Evolutionary conservation across 2,888 invertebrate genomes (phyloP).

Genomic region (Acrocera orbiculus): DNA sequence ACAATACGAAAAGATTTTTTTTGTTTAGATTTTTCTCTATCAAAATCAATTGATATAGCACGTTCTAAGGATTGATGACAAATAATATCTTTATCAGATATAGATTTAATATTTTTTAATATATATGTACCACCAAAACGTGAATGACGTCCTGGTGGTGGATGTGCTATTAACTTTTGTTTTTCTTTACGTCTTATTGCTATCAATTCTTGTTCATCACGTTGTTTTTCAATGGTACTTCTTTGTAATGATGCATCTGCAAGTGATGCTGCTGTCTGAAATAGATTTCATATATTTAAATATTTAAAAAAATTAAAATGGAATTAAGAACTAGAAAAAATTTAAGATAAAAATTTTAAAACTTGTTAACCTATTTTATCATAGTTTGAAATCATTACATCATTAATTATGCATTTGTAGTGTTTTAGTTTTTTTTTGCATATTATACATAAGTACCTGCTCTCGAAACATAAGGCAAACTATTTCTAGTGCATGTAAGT

Average conservation of each 20-base stretch:
- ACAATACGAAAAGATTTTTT: slow-evolving; percentile 56
- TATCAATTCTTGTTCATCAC: slow-evolving; percentile 66
- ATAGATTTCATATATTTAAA: no score
- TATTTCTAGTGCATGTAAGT: slow-evolving; percentile 82
- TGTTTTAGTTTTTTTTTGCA: no score
- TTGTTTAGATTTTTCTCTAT: slow-evolving; percentile 53
- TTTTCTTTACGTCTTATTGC: slow-evolving; percentile 55
- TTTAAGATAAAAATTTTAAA: no score
- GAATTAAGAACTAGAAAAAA: no score
- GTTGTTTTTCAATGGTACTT: slow-evolving; percentile 61
- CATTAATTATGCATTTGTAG: no score
- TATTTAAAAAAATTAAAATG: no score
- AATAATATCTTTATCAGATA: slow-evolving; percentile 75
- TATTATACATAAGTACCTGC: slow-evolving; percentile 46
- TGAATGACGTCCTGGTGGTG: slow-evolving; percentile 48
- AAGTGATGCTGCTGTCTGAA: slow-evolving; percentile 46
- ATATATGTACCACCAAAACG: slow-evolving; percentile 88
- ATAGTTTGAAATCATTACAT: no score
- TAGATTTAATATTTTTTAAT: slow-evolving; percentile 82
- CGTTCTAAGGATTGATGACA: slow-evolving; percentile 72
- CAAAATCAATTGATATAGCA: slow-evolving; percentile 61
- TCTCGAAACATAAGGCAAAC: slow-evolving; percentile 76
- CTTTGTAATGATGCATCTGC: slow-evolving; percentile 59
- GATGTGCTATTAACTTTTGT: slow-evolving; percentile 24
- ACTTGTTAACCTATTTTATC: no score